Evolutionary conservation across 2,797 vertebrate genomes (phyloP).

Genomic region (Melanotaenia nigrans): DNA sequence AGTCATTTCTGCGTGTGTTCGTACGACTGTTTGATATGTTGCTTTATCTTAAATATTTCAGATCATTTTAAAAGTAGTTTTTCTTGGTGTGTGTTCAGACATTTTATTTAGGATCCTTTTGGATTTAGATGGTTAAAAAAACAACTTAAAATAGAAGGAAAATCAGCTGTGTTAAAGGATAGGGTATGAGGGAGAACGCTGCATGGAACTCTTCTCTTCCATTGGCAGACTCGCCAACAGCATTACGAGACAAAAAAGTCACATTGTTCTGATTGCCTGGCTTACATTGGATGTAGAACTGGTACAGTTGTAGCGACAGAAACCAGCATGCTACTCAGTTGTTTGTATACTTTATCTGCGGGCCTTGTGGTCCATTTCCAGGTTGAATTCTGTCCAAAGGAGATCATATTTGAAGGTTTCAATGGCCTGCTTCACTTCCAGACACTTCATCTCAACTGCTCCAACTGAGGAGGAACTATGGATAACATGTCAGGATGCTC

Average conservation of each 20-base stretch:
- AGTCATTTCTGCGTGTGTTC: slow-evolving; percentile 45
- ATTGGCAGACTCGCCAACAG: background rate
- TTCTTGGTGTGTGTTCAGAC: background rate
- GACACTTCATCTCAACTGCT: too few species aligned
- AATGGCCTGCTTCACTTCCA: too few species aligned
- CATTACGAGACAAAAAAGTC: background rate
- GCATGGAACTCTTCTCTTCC: background rate
- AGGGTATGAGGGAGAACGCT: too few species aligned
- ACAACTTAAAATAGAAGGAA: background rate
- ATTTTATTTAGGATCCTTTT: background rate
- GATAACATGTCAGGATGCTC: too few species aligned
- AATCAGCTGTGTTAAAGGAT: background rate
- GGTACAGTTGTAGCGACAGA: too few species aligned
- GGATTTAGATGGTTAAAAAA: background rate
- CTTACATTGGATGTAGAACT: too few species aligned
- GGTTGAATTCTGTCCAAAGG: too few species aligned
- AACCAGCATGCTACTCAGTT: too few species aligned
- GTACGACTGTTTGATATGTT: slow-evolving; percentile 32
- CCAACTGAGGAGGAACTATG: too few species aligned
- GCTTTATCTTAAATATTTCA: slow-evolving; percentile 27
- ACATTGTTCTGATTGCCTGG: background rate
- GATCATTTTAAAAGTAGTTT: slow-evolving; percentile 5
- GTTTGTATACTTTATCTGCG: too few species aligned
- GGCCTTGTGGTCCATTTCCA: too few species aligned
- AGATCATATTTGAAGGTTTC: too few species aligned